Evolutionary conservation across 1,140 invertebrate genomes (phyloP), one percentile per base, ranked within the genome.

Genomic region (Linepithema humile): DNA sequence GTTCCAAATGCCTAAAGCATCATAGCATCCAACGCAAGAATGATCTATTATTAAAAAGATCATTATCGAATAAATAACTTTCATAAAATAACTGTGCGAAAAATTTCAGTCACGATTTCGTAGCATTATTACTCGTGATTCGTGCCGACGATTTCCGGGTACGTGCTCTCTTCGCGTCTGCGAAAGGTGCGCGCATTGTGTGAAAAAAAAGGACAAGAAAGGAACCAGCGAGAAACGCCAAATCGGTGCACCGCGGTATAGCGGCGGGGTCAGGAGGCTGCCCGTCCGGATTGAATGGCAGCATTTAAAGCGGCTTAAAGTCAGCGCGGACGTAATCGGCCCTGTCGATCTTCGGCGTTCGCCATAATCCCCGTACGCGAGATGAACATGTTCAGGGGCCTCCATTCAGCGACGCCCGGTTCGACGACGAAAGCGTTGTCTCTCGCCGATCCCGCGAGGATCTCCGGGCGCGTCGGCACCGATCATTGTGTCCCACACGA

Each of bases 281-380:
- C 53, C 70, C 57, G 57, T 60, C 40, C 59, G 17, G 45, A n/a
- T 77, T 83, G 87, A 89, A 88, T 88, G 69, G 87, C 87, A 88
- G 65, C 86, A 40, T 88, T 88, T 88, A 88, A 88, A 90, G 43
- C 23, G 77, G 86, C 88, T 91, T 88, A 90, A 88, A 91, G 86
- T 88, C 89, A 91, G 67, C 83, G 82, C 74, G 73, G 78, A 90
- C 88, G 83, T 86, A 90, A 91, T 91, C 90, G 77, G 67, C 3
- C 80, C 53, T 90, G 86, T 90, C 88, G 86, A 91, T 91, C 90
- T 91, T 82, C 84, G 65, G 85, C 29, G n/a, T n/a, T 29, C 78
- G 59, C 85, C 72, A 62, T 88, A 88, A 88, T 88, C 87, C 83
- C 23, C 74, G 43, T 38, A 32, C 17, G 17, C 72, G 40, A 45